Evolutionary conservation across 2,888 invertebrate species (phyloP), one percentile per base, ranked within the genome.

Genomic region (Digitonthophagus gazella): DNA sequence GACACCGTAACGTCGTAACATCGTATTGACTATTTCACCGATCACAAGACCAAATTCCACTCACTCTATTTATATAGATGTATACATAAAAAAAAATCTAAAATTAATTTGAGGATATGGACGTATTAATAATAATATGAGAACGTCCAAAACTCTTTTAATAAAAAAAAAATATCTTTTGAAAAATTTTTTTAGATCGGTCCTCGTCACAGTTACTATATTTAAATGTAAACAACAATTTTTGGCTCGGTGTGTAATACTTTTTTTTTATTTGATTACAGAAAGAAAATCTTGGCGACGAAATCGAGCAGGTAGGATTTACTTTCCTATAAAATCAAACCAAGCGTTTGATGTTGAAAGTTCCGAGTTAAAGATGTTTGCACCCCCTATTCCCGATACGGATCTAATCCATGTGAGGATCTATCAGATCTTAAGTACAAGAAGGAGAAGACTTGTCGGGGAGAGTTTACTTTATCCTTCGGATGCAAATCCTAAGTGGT

Each of bases 401-500:
- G 70, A 75, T 18, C 70, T 73, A 2, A 75, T 80, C 20, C 75
- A 75, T 70, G 75, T 83, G n/a, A 77, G 78, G 73, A 75, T 83
- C 18, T 80, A 80, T 71, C 81, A 82, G 64, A 79, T 84, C 69
- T 74, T 85, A 28, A 83, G 83, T 64, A 75, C 79, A 0, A 79
- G 81, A 22, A 80, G 82, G 66, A 79, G 81, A 64, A 77, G 80
- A 54, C 76, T 84, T 14, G 73, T 86, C 64, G 78, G 80, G 22
- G 80, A 82, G 67, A 76, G 78, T 66, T 78, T 74, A 44, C 75
- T 85, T 75, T 78, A 84, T 77, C 72, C 83, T 76, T 75, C 80
- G 64, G 70, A 74, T 68, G 72, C 76, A 58, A 77, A 79, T 55
- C 83, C 86, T 1, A 86, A 86, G 72, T 89, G 89, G 89, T 80